Evolutionary conservation across 2,113 vertebrate genomes (phyloP).

Genomic region (Noturus placidus): DNA sequence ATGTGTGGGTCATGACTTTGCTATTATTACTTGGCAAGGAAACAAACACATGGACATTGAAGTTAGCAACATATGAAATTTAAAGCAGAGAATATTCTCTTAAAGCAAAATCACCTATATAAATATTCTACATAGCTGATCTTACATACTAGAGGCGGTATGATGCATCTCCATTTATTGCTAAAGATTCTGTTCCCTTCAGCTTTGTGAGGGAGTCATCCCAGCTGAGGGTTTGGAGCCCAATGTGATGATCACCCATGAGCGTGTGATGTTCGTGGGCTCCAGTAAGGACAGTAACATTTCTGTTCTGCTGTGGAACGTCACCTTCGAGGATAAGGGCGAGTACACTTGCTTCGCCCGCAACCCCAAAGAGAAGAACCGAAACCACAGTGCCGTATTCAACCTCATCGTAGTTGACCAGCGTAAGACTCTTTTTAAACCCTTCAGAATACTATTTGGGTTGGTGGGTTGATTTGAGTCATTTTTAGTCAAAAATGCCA

Average conservation of each 20-base stretch:
- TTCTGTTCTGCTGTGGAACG: conserved; percentile 80
- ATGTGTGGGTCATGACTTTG: not conserved
- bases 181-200: not conserved
- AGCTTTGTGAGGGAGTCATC: conserved; percentile 75
- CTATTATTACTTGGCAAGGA: not conserved
- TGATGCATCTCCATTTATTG: not conserved
- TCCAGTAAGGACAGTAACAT: conserved; percentile 81
- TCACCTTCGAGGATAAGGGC: conserved; percentile 88
- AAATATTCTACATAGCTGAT: not conserved
- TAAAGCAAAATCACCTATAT: not conserved
- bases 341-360: conserved; percentile 85
- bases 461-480: not conserved
- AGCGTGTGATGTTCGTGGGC: conserved; percentile 81
- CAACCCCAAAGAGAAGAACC: conserved; percentile 84
- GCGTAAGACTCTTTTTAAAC: conserved; percentile 70
- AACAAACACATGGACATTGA: not conserved
- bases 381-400: conserved; percentile 79
- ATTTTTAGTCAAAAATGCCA: not conserved
- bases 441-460: not conserved
- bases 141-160: not conserved
- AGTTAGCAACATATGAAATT: not conserved
- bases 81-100: not conserved
- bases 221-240: conserved; percentile 70
- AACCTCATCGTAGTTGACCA: conserved; percentile 83
- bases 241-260: conserved; percentile 54